Evolutionary conservation across 2,113 vertebrate genomes (phyloP).

Genomic region (Muntiacus muntjak): DNA sequence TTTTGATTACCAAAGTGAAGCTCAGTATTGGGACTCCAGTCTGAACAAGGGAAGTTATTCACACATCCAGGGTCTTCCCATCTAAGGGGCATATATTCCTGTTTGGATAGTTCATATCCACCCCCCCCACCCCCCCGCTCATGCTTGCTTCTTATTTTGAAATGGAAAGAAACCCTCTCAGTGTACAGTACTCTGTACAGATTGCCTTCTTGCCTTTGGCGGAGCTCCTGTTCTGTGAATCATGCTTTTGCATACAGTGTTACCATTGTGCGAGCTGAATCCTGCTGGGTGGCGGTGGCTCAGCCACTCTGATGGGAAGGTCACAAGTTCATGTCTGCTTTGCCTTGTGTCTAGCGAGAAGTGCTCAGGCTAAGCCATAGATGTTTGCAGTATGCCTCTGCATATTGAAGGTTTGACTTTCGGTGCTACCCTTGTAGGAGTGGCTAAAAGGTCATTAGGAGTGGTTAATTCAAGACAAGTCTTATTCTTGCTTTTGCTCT

Average conservation of each 20-base stretch:
- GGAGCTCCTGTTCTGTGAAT: constrained; percentile 47
- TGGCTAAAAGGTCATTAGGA: neutral
- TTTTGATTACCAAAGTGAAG: neutral
- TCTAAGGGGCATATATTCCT: neutral
- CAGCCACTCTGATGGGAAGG: neutral
- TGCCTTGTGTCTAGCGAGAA: constrained; percentile 3
- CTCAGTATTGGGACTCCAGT: neutral
- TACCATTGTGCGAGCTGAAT: constrained; percentile 48
- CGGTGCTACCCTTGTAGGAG: neutral
- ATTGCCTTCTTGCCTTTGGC: constrained; percentile 44
- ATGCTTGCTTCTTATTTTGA: neutral
- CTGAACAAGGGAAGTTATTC: neutral
- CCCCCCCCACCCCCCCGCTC: neutral
- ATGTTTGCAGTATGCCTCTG: neutral
- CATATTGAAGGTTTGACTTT: neutral
- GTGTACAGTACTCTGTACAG: constrained; percentile 6
- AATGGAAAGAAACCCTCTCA: constrained; percentile 36
- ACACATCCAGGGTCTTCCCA: neutral
- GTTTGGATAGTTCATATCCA: neutral
- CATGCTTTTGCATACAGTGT: constrained; percentile 46
- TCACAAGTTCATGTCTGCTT: constrained; percentile 51
- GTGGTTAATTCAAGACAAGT: neutral
- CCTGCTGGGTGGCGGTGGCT: neutral
- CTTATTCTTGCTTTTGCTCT: neutral
- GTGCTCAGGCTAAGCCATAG: neutral